Evolutionary conservation across 1,140 invertebrate species (phyloP), one percentile per base, ranked within the genome.

Genomic region (Drosophila grimshawi): DNA sequence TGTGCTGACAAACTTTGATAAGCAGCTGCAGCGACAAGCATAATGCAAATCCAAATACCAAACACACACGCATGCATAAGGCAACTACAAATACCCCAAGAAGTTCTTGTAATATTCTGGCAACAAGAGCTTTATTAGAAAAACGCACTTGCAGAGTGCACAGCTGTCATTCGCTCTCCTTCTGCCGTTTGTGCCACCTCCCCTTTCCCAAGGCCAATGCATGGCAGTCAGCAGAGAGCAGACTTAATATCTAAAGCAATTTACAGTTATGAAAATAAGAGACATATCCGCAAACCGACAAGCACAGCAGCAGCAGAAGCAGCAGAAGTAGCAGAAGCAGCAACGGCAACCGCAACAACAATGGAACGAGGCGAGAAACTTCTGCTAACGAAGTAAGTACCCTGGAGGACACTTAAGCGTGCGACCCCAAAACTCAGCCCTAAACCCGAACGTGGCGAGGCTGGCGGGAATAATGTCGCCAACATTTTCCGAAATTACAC

Each of bases 231-330:
- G 70, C 66, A 81, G 39, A 43, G 39, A 43, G 39, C 55, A 75
- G 76, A 75, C 90, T 91, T 91, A 91, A 91, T 91, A 91, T 91
- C 86, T 82, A 81, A 91, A 91, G 90, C 90, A 91, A 91, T 91
- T 91, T 91, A 91, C 90, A 91, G 90, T 91, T 91, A 91, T 91
- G 90, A 91, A 91, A 91, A 91, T 88, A 86, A 83, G 83, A 90
- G 83, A 91, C 80, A 90, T 88, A 91, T 83, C 85, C 89, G 85
- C 82, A 91, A 81, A 91, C 83, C 71, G 76, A 86, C 86, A 91
- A 78, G 76, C 74, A 72, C 79, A 89, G 80, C 75, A 80, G 35
- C 62, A 60, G 51, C 51, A 60, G 4, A 59, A 68, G 41, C 70
- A 77, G 52, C 66, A 51, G 19, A 19, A 19, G 19, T 61, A 76